Conservation (phyloP, 2,888 invertebrate genomes). For the Lissocephala sabroskyi region DNA sequence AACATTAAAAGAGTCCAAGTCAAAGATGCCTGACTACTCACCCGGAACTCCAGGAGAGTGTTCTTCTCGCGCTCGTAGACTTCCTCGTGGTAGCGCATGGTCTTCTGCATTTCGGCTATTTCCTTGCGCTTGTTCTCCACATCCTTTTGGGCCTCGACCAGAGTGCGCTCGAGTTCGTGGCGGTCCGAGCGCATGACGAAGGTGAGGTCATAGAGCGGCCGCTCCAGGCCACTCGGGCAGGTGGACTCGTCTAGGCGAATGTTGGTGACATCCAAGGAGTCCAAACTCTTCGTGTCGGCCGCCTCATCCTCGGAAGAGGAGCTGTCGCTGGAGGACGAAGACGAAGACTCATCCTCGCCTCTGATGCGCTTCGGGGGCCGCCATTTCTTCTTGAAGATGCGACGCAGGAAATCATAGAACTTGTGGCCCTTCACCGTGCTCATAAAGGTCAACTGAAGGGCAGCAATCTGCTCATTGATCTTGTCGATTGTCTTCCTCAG, state of each 20-base stretch:
- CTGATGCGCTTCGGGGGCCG: slow-evolving; percentile 78
- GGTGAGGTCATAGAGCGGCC: slow-evolving; percentile 78
- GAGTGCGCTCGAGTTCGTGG: slow-evolving; percentile 76
- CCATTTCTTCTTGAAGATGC: slow-evolving; percentile 88
- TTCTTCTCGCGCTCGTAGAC: slow-evolving; percentile 75
- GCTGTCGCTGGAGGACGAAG: slow-evolving; percentile 76
- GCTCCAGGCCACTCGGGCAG: slow-evolving; percentile 82
- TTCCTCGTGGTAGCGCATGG: slow-evolving; percentile 75
- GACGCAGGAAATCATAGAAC: slow-evolving; percentile 83
- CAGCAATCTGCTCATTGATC: slow-evolving; percentile 73
- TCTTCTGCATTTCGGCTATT: slow-evolving; percentile 76
- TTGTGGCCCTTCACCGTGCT: slow-evolving; percentile 79
- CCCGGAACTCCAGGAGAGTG: slow-evolving; percentile 79
- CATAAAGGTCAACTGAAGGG: slow-evolving; percentile 75
- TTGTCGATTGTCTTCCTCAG: slow-evolving; percentile 53
- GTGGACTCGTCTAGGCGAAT: slow-evolving; percentile 80
- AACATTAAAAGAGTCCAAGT: background rate
- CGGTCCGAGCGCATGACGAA: slow-evolving; percentile 77
- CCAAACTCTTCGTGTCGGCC: slow-evolving; percentile 77
- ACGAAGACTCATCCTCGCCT: slow-evolving; percentile 74
- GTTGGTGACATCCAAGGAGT: slow-evolving; percentile 79
- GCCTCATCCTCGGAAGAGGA: slow-evolving; percentile 73
- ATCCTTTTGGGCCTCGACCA: slow-evolving; percentile 75
- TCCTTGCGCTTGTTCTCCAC: slow-evolving; percentile 77
- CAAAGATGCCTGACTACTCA: slow-evolving; percentile 50